Evolutionary conservation across 2,888 invertebrate genomes (phyloP).

Genomic region (Nasonia oneida): DNA sequence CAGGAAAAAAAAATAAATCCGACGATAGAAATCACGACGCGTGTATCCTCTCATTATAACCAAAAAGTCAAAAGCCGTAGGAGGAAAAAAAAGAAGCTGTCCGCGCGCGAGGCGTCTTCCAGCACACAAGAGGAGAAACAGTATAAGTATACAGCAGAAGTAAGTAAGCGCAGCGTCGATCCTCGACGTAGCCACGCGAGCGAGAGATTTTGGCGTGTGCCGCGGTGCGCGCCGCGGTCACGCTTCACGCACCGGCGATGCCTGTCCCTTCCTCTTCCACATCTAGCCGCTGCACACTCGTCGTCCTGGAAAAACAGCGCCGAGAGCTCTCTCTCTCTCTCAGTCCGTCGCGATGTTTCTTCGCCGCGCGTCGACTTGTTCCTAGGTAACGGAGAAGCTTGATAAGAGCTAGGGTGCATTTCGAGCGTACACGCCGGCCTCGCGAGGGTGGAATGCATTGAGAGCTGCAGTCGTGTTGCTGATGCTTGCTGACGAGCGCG

Average conservation of each 20-base stretch:
- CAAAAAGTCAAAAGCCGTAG: constrained; percentile 32
- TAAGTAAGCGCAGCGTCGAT: constrained; percentile 1
- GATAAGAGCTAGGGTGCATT: background rate
- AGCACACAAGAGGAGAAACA: background rate
- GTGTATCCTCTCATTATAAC: constrained; percentile 36
- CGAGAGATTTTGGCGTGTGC: constrained; percentile 76
- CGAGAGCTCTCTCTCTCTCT: background rate
- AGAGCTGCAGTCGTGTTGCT: background rate
- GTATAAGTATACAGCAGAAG: background rate
- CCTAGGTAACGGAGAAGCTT: constrained; percentile 48
- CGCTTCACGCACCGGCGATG: constrained; percentile 78
- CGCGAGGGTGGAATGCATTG: background rate
- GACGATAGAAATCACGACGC: background rate
- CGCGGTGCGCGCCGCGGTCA: constrained; percentile 74
- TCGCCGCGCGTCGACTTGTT: constrained; percentile 34
- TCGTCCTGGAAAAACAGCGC: constrained; percentile 28
- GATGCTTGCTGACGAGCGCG: background rate
- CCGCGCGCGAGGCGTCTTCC: background rate
- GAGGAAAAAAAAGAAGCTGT: background rate
- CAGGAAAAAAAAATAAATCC: background rate
- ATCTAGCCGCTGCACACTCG: background rate
- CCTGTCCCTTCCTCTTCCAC: constrained; percentile 77
- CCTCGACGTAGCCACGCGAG: constrained; percentile 29
- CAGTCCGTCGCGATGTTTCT: constrained; percentile 23
- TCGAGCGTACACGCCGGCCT: background rate